Percentiles rank a stretch among this genome's conserved stretches.
Evolutionary conservation across 2,797 vertebrate genomes (phyloP).

Genomic region (Artibeus jamaicensis): DNA sequence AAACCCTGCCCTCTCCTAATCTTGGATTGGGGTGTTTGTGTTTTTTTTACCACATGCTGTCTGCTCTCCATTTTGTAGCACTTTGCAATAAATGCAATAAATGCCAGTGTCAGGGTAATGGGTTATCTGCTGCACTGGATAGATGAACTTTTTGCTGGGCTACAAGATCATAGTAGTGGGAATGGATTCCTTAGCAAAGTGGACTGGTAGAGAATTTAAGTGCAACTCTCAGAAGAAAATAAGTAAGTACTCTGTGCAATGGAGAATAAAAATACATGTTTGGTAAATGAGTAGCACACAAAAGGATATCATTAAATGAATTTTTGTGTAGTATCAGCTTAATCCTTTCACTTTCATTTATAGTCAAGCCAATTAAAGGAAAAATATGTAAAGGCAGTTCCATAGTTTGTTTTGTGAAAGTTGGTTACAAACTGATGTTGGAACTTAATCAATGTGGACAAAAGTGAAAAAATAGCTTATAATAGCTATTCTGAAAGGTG

Average conservation of each 20-base stretch:
- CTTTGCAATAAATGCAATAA: not conserved
- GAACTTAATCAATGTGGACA: not conserved
- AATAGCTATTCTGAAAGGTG: not conserved
- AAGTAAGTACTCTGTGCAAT: not conserved
- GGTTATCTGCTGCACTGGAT: not conserved
- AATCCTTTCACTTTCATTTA: not conserved
- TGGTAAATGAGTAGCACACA: not conserved
- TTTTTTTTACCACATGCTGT: not conserved
- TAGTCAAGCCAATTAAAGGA: slow-evolving; percentile 1
- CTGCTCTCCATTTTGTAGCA: not conserved
- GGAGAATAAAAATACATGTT: not conserved
- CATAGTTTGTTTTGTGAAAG: not conserved
- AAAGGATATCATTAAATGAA: not conserved
- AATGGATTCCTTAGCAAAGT: not conserved
- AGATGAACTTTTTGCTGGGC: not conserved
- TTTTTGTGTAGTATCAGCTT: not conserved
- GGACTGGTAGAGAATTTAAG: not conserved
- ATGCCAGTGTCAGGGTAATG: not conserved
- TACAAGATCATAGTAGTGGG: not conserved
- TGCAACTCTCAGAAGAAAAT: not conserved
- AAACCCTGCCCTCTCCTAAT: not conserved
- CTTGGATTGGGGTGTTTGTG: not conserved
- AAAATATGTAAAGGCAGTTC: not conserved
- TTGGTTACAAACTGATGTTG: not conserved
- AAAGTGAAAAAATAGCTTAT: not conserved